phyloP scores from a whole-genome alignment of 2,888 invertebrate species.

The Orchesellides sinensis region DNA sequence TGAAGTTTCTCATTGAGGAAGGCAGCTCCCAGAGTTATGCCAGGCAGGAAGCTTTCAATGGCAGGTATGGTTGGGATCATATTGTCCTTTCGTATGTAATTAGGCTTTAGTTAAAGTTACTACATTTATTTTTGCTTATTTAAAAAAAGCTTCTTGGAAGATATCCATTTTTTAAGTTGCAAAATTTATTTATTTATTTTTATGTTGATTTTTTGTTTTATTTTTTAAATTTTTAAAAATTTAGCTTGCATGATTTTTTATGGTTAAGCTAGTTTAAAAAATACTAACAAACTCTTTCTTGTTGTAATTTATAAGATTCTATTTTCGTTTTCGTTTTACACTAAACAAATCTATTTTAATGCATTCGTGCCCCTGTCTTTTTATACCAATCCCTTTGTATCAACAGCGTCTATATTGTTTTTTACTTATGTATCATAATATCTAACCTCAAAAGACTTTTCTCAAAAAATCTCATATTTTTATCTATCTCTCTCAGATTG shows the following conservation, averaged over 20 bases:
- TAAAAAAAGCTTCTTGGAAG: no score
- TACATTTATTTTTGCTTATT: no score
- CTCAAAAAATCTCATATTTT: no score
- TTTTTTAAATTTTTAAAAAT: neutral
- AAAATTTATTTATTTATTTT: no score
- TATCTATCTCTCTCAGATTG: neutral
- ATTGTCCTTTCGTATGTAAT: no score
- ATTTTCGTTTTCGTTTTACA: slow-evolving; percentile 22
- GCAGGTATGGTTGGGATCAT: slow-evolving; percentile 95
- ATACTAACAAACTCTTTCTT: no score
- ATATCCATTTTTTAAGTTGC: no score
- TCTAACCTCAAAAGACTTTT: no score
- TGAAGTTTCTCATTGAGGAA: slow-evolving; percentile 98
- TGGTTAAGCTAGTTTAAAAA: neutral
- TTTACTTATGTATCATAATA: no score
- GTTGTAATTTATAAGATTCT: neutral
- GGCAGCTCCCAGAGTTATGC: slow-evolving; percentile 99
- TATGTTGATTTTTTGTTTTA: neutral
- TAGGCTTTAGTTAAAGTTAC: no score
- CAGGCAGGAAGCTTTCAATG: slow-evolving; percentile 96
- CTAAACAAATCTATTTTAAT: slow-evolving; percentile 44
- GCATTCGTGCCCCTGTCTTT: slow-evolving; percentile 75
- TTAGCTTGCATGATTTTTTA: neutral
- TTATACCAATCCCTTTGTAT: slow-evolving; percentile 50
- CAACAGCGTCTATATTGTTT: no score